Evolutionary conservation across 1,140 invertebrate genomes (phyloP).

Genomic region (Sitobion miscanthi): DNA sequence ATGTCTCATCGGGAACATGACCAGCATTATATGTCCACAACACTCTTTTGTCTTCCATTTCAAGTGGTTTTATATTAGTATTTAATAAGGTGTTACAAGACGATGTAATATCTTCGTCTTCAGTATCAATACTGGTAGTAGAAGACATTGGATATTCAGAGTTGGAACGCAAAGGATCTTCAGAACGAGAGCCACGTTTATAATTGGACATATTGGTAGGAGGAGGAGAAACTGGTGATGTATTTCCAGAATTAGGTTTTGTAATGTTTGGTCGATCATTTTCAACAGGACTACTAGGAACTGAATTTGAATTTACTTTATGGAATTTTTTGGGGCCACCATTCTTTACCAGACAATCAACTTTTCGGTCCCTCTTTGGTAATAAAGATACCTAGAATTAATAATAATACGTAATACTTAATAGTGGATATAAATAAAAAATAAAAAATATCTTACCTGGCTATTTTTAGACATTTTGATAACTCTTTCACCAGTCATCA

Average conservation of each 20-base stretch:
- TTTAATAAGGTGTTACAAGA: constrained; percentile 88
- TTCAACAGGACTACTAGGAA: constrained; percentile 79
- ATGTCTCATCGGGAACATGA: constrained; percentile 31
- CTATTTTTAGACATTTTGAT: constrained; percentile 83
- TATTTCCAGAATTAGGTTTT: constrained; percentile 64
- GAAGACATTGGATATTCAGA: constrained; percentile 72
- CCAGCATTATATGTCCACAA: constrained; percentile 89
- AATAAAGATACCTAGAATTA: constrained; percentile 50
- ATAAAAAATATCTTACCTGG: constrained; percentile 59
- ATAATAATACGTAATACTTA: background rate
- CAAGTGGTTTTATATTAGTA: constrained; percentile 73
- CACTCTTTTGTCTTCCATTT: constrained; percentile 69
- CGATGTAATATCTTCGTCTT: constrained; percentile 92
- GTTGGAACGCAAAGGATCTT: constrained; percentile 78
- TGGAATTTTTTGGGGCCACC: constrained; percentile 64
- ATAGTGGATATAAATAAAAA: background rate
- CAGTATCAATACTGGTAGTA: constrained; percentile 86
- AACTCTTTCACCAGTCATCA: constrained; percentile 97
- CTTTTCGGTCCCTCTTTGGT: constrained; percentile 65
- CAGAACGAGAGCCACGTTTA: constrained; percentile 70
- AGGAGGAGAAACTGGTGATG: constrained; percentile 65
- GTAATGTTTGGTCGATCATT: constrained; percentile 60
- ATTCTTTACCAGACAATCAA: constrained; percentile 67
- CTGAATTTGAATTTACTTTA: constrained; percentile 72
- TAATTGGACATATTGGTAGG: constrained; percentile 65